A percentile compares a stretch with the other conserved stretches of the same genome.
Conservation (phyloP, 2,888 invertebrate genomes). For the Drosophila acutilabella region DNA sequence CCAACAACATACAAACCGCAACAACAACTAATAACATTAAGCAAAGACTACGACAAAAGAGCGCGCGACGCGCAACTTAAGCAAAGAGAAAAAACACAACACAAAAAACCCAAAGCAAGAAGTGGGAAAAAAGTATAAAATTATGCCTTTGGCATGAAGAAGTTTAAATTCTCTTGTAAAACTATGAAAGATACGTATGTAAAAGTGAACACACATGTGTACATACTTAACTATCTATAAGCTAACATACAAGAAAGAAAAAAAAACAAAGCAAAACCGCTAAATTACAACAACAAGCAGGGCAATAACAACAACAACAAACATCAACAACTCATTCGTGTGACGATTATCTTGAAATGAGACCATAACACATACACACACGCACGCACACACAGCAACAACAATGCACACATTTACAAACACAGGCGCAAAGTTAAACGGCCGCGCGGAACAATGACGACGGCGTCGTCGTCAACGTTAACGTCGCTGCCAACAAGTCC, state of each 20-base stretch:
- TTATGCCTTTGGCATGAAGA: constrained; percentile 24
- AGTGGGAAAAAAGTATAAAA: constrained; percentile 18
- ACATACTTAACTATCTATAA: constrained; percentile 12
- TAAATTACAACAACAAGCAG: constrained; percentile 73
- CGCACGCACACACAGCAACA: constrained; percentile 7
- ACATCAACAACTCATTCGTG: constrained; percentile 71
- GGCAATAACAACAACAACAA: constrained; percentile 50
- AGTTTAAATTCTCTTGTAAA: constrained; percentile 40
- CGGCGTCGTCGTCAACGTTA: constrained; percentile 49
- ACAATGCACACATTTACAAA: constrained; percentile 12
- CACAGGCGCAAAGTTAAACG: constrained; percentile 68
- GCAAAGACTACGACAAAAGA: constrained; percentile 49
- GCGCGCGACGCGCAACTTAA: constrained; percentile 1
- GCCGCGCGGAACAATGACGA: constrained; percentile 76
- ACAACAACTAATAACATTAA: constrained; percentile 65
- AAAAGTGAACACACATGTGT: constrained; percentile 1
- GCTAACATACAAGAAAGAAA: constrained; percentile 15
- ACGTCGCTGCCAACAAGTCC: constrained; percentile 43
- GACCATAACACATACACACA: constrained; percentile 68
- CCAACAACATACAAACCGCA: constrained; percentile 15
- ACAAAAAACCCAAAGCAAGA: constrained; percentile 32
- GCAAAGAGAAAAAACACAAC: constrained; percentile 10
- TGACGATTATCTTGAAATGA: constrained; percentile 79
- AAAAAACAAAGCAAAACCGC: constrained; percentile 65
- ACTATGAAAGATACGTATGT: constrained; percentile 13